phyloP scores from a whole-genome alignment of 2,113 vertebrate genomes.

The Lophius piscatorius region DNA sequence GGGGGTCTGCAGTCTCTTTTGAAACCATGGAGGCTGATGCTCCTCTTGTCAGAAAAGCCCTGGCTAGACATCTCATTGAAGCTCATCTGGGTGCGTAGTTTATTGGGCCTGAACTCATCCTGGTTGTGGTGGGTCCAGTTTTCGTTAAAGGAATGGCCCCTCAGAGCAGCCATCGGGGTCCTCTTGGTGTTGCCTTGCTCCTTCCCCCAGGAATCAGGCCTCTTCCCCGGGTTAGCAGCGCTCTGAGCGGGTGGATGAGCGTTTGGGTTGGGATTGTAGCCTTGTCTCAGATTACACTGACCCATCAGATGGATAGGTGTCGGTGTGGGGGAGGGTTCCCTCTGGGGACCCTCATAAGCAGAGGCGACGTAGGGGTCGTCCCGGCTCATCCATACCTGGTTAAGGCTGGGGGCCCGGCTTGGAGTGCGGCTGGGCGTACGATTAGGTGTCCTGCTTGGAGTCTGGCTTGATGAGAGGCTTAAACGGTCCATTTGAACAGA shows the following conservation, averaged over 20 bases:
- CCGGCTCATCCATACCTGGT: constrained; percentile 92
- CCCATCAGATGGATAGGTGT: constrained; percentile 89
- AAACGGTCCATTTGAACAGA: constrained; percentile 95
- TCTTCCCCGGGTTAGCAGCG: constrained; percentile 68
- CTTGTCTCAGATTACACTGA: constrained; percentile 90
- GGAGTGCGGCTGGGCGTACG: constrained; percentile 79
- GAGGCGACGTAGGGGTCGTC: constrained; percentile 88
- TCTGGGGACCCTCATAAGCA: constrained; percentile 84
- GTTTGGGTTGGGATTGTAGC: constrained; percentile 83
- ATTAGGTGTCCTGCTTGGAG: constrained; percentile 80
- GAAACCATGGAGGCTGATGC: constrained; percentile 89
- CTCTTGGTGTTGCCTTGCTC: constrained; percentile 91
- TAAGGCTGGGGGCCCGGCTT: constrained; percentile 88
- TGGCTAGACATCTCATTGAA: constrained; percentile 89
- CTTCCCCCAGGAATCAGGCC: constrained; percentile 88
- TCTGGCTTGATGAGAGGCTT: constrained; percentile 85
- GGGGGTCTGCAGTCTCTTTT: constrained; percentile 80
- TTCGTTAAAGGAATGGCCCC: constrained; percentile 89
- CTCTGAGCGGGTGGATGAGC: constrained; percentile 73
- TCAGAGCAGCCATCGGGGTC: constrained; percentile 88
- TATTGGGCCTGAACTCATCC: constrained; percentile 90
- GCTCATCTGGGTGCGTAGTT: constrained; percentile 91
- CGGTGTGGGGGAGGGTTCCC: constrained; percentile 78
- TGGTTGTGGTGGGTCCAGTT: constrained; percentile 90
- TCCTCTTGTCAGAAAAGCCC: constrained; percentile 87